Base-by-base conservation (phyloP, 2,113 vertebrate species). In the Proterorhinus semilunaris region DNA sequence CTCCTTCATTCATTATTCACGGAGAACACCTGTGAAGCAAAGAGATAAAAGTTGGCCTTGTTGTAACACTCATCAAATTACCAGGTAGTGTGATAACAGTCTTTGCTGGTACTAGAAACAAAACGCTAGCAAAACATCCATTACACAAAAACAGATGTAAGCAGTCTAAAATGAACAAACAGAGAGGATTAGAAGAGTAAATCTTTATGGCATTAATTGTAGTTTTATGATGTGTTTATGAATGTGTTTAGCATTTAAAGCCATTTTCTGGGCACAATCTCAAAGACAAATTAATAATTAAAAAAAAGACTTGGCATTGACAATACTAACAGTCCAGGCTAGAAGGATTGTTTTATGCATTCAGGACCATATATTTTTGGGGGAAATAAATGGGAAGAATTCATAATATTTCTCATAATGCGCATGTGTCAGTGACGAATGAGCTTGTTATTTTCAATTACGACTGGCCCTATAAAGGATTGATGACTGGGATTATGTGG, bases 371-470 rank as follows among this genome's bases (percentile, higher is more conserved):
- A 53, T 53, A 15, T 15, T 53, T 15, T 53, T 9, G 3, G 51
- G 46, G 7, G 7, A 53, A 10, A 47, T 65, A 51, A 27, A 8
- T 46, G 27, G 46, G 11, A 47, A 47, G 58, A 36, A 66, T 69
- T 5, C 54, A 48, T 57, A 68, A 75, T 72, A 5, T 50, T 69
- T 8, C 17, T 12, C 5, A 10, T 27, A 4, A 46, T 49, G 10
- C 44, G 44, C 50, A 36, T 59, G 6, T 65, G 16, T 68, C 43
- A 27, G 12, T 62, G 45, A 53, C 57, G 27, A 44, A 69, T 65
- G 68, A 55, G 42, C 61, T 54, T 42, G 42, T 64, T 10, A 63
- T 70, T 62, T 70, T 43, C 49, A 21, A 53, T 54, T 68, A 50
- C 43, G 1, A 43, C 17, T n/a, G 54, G 17, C 58, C 45, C n/a